Evolutionary conservation across 2,113 vertebrate genomes (phyloP).

Genomic region (Tupaia chinensis): DNA sequence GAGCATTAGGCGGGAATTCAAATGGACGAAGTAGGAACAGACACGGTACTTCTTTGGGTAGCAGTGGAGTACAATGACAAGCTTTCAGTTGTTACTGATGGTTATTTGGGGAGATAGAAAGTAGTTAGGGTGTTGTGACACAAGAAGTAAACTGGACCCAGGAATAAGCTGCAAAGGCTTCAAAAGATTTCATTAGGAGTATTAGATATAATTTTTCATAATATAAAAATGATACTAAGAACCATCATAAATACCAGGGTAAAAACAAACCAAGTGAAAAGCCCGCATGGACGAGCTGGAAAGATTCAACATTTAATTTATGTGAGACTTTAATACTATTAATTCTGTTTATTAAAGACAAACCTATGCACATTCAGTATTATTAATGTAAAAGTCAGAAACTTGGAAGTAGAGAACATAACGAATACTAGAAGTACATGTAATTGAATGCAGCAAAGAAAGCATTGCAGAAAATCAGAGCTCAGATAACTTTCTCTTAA

Average conservation of each 20-base stretch:
- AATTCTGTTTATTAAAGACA: slow-evolving; percentile 51
- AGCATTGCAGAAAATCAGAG: not conserved
- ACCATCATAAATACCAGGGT: not conserved
- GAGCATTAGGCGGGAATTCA: fast-evolving
- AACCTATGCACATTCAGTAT: not conserved
- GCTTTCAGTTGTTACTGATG: not conserved
- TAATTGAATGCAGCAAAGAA: not conserved
- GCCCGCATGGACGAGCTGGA: not conserved
- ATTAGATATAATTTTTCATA: slow-evolving; percentile 2
- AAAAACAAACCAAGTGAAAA: slow-evolving; percentile 2
- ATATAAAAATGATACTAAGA: slow-evolving; percentile 27
- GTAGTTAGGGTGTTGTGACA: not conserved
- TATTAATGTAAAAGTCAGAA: slow-evolving; percentile 34
- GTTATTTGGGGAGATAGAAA: not conserved
- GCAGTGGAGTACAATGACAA: not conserved
- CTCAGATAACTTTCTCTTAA: not conserved
- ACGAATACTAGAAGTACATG: not conserved
- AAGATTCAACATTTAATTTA: slow-evolving; percentile 1
- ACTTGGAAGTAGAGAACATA: not conserved
- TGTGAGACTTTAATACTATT: slow-evolving; percentile 20
- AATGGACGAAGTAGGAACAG: fast-evolving
- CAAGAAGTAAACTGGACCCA: not conserved
- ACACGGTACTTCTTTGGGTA: not conserved
- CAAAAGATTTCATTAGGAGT: not conserved
- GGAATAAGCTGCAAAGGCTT: not conserved